A percentile compares a stretch with the other conserved stretches of the same genome.
phyloP scores from a whole-genome alignment of 2,888 invertebrate species.

The Megamerina dolium region DNA sequence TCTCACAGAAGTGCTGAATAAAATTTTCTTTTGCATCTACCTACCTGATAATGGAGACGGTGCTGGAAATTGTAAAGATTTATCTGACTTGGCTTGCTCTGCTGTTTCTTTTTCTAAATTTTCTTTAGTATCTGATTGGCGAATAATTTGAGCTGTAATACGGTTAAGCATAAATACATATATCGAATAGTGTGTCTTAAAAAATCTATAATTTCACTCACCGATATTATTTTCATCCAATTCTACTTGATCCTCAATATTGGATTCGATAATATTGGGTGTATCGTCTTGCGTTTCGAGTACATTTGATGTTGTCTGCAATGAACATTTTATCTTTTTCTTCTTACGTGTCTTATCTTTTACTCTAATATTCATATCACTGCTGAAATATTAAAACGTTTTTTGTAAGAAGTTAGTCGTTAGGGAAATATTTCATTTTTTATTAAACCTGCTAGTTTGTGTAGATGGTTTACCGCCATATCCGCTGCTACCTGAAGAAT shows the following conservation, averaged over 20 bases:
- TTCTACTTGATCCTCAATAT: conserved; percentile 20
- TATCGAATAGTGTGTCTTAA: not conserved
- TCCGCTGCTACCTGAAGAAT: conserved; percentile 70
- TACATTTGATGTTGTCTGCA: conserved; percentile 18
- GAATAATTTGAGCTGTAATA: conserved; percentile 23
- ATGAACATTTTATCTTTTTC: conserved; percentile 37
- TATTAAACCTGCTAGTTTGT: conserved; percentile 51
- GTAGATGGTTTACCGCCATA: conserved; percentile 66
- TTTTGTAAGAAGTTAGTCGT: no score
- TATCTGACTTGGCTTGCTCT: conserved; percentile 33
- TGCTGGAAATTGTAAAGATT: conserved; percentile 26
- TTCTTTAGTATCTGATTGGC: conserved; percentile 30
- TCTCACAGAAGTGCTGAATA: not conserved
- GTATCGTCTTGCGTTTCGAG: conserved; percentile 27
- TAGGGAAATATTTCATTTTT: not conserved
- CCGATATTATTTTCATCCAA: conserved; percentile 24
- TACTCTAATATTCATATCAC: conserved; percentile 37
- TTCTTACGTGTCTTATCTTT: conserved; percentile 46
- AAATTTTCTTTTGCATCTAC: conserved; percentile 6
- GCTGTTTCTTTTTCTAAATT: conserved; percentile 26
- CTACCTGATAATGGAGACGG: conserved; percentile 32
- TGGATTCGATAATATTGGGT: conserved; percentile 19
- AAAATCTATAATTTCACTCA: conserved; percentile 10
- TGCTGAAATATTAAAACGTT: no score
- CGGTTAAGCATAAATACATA: not conserved